A percentile compares a stretch with the other conserved stretches of the same genome.
Evolutionary conservation across 2,888 invertebrate genomes (phyloP).

Genomic region (Drosophila helvetica): DNA sequence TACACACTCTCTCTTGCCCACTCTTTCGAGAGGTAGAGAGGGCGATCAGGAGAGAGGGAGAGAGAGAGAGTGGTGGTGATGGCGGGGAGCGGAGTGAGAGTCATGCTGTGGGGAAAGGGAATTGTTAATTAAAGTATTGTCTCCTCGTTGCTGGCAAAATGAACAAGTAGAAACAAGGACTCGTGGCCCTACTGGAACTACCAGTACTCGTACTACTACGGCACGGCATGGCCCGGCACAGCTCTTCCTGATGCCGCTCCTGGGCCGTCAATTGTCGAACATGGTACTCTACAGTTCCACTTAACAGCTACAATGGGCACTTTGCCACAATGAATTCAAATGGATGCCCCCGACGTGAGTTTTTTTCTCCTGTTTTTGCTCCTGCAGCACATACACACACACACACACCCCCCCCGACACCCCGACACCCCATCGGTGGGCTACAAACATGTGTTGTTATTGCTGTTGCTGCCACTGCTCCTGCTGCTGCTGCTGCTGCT

Average conservation of each 20-base stretch:
- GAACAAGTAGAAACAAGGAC: constrained; percentile 77
- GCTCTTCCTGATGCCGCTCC: constrained; percentile 57
- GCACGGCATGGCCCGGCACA: constrained; percentile 11
- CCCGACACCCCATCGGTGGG: neutral
- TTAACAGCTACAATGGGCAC: constrained; percentile 81
- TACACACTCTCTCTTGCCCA: constrained; percentile 21
- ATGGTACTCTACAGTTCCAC: constrained; percentile 80
- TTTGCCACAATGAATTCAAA: constrained; percentile 81
- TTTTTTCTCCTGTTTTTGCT: constrained; percentile 26
- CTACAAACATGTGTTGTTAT: constrained; percentile 49
- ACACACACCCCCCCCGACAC: neutral
- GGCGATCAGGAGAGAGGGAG: neutral
- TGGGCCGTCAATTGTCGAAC: constrained; percentile 79
- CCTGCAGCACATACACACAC: neutral
- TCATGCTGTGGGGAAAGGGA: constrained; percentile 55
- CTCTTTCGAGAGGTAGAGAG: neutral
- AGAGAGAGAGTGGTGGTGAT: too few relatives aligned
- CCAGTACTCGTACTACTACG: constrained; percentile 11
- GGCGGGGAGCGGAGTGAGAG: neutral
- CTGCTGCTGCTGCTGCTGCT: constrained; percentile 22
- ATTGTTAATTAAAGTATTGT: constrained; percentile 81
- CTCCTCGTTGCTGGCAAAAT: constrained; percentile 79
- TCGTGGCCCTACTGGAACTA: constrained; percentile 41
- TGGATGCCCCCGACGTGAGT: constrained; percentile 72
- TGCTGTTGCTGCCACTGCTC: constrained; percentile 39